Evolutionary conservation across 2,888 invertebrate genomes (phyloP).

Genomic region (Pammene aurita): DNA sequence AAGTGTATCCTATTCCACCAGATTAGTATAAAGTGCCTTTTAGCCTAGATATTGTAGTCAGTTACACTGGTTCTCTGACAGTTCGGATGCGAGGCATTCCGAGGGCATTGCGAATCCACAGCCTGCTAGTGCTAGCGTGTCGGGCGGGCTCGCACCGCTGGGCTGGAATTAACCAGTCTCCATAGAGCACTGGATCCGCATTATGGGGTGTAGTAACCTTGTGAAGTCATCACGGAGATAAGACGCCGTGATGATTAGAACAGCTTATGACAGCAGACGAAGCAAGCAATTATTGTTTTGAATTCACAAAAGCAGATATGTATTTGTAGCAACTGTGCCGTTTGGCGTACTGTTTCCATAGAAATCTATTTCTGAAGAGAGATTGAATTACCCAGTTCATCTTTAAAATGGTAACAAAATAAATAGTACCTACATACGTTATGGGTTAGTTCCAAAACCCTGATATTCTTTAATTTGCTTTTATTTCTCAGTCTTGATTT

Average conservation of each 20-base stretch:
- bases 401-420: too few species aligned
- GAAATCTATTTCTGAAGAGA: too few species aligned
- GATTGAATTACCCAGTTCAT: too few species aligned
- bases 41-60: not conserved
- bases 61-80: not conserved
- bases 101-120: not conserved
- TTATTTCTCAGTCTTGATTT: too few species aligned
- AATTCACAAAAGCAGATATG: too few species aligned
- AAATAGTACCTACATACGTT: too few species aligned
- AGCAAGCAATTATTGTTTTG: too few species aligned
- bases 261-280: not conserved
- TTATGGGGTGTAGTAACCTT: constrained; percentile 6
- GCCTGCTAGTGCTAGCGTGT: constrained; percentile 15
- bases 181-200: constrained; percentile 4
- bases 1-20: not conserved
- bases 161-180: constrained; percentile 35
- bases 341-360: too few species aligned
- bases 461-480: too few species aligned
- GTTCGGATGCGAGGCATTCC: not conserved
- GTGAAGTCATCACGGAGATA: not conserved
- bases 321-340: too few species aligned
- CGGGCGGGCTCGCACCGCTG: constrained; percentile 34
- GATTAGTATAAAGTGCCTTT: not conserved
- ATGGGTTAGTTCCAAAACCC: too few species aligned
- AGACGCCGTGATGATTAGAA: not conserved